Evolutionary conservation across 30 jellyfish, hydroid and myxozoan genomes (phyloP).

Genomic region (Aurelia aurita): DNA sequence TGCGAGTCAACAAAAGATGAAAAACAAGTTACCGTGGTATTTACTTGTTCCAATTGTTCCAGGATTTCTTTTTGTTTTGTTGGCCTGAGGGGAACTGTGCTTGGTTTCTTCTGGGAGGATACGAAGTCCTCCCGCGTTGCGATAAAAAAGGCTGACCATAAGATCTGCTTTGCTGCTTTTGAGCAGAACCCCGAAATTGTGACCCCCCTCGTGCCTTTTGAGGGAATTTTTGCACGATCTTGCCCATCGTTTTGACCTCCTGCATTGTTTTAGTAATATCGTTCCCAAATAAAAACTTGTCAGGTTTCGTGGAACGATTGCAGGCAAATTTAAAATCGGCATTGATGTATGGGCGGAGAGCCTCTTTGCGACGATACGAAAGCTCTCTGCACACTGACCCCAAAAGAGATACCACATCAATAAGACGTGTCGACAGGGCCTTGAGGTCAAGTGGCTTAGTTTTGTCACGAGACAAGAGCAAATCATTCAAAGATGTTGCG

Average conservation of each 20-base stretch:
- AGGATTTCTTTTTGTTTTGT: constrained; percentile 12
- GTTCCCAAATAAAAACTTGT: constrained; percentile 39
- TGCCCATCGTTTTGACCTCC: constrained; percentile 27
- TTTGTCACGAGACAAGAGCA: background rate
- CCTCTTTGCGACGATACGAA: constrained; percentile 13
- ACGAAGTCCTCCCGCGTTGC: constrained; percentile 48
- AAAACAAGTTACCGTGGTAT: constrained; percentile 37
- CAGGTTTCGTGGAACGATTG: constrained; percentile 31
- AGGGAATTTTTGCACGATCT: too few relatives aligned
- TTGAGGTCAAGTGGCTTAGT: constrained; percentile 4
- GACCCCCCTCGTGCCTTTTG: too few relatives aligned
- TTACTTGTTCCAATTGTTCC: constrained; percentile 12
- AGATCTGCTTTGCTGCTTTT: too few relatives aligned
- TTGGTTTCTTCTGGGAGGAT: constrained; percentile 42
- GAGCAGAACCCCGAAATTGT: too few relatives aligned
- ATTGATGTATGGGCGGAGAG: constrained; percentile 13
- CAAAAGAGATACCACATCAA: constrained; percentile 30
- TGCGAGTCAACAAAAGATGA: too few relatives aligned
- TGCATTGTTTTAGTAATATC: constrained; percentile 29
- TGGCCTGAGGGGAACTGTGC: constrained; percentile 4
- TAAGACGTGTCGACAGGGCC: background rate
- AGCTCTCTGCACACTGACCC: constrained; percentile 41
- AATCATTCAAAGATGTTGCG: constrained; percentile 22
- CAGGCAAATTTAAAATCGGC: constrained; percentile 38
- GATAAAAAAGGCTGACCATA: constrained; percentile 52